Evolutionary conservation across 2,113 vertebrate genomes (phyloP).

Genomic region (Oreamnos americanus): DNA sequence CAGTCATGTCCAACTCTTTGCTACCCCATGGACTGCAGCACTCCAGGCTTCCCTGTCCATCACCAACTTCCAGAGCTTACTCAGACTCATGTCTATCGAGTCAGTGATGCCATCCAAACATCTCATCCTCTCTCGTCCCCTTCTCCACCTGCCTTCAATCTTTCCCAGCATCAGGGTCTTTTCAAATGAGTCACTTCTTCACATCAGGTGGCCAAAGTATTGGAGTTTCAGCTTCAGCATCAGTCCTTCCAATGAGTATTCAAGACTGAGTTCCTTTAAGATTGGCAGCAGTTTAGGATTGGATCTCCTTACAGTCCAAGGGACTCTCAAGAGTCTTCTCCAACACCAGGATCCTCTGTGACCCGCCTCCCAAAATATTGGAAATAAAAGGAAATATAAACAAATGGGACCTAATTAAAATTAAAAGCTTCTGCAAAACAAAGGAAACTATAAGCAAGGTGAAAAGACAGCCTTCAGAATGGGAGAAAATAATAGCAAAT

Average conservation of each 20-base stretch:
- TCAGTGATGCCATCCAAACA: neutral
- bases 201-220: neutral
- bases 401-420: too few species aligned
- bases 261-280: neutral
- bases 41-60: neutral
- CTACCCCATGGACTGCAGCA: neutral
- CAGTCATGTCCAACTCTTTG: neutral
- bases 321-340: neutral
- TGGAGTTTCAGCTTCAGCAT: neutral
- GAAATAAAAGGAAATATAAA: too few species aligned
- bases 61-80: neutral
- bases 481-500: too few species aligned
- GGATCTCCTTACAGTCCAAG: neutral
- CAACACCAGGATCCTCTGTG: neutral
- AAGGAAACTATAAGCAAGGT: too few species aligned
- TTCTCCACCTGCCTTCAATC: neutral
- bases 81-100: neutral
- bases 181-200: neutral
- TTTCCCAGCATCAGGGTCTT: neutral
- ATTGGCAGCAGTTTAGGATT: neutral
- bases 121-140: neutral
- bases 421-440: too few species aligned
- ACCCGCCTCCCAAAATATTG: too few species aligned
- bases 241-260: neutral
- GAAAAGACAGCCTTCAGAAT: too few species aligned